phyloP scores from a whole-genome alignment of 2,113 vertebrate species.

The Pao palembangensis region DNA sequence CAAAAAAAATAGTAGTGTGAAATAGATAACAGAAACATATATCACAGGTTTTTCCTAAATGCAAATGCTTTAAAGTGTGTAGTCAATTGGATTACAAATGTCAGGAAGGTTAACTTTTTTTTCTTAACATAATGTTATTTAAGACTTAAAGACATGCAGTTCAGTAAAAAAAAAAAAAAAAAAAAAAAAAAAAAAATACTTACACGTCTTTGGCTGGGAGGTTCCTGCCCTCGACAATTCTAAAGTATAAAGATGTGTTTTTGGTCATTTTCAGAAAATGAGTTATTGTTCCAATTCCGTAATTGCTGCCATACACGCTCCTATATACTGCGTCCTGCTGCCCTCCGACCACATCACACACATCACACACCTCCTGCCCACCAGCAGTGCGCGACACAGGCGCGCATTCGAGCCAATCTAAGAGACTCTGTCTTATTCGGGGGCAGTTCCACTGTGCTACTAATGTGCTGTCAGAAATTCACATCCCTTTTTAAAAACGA shows the following conservation, averaged over 20 bases:
- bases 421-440: neutral
- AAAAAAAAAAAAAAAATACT: neutral
- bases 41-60: no score
- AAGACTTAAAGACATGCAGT: neutral
- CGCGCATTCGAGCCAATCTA: slow-evolving; percentile 14
- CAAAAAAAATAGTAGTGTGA: slow-evolving; percentile 6
- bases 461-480: no score
- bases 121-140: neutral
- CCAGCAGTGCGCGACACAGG: slow-evolving; percentile 47
- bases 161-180: neutral
- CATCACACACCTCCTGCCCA: slow-evolving; percentile 21
- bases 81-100: no score
- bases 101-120: no score
- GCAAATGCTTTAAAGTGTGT: no score
- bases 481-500: no score
- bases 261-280: slow-evolving; percentile 72
- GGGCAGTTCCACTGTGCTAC: neutral
- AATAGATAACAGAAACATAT: neutral
- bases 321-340: slow-evolving; percentile 33
- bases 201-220: slow-evolving; percentile 91
- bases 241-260: slow-evolving; percentile 84
- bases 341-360: no score
- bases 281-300: slow-evolving; percentile 29
- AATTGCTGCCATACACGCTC: slow-evolving; percentile 47
- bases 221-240: slow-evolving; percentile 86